Conservation (phyloP, 2,888 invertebrate genomes). For the Aphidoletes aphidimyza region DNA sequence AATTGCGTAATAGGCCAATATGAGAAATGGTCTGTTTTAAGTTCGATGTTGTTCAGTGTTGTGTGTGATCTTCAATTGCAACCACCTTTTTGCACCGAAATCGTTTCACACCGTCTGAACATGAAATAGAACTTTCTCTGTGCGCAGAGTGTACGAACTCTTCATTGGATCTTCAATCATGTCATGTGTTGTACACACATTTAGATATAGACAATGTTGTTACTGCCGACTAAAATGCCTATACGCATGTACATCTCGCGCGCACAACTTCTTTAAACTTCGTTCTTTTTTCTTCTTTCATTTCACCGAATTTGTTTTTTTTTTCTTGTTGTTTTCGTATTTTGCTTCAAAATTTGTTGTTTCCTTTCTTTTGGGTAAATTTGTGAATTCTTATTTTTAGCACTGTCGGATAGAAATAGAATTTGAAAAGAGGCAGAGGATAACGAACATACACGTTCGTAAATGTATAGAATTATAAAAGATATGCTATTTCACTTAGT, state of each 20-base stretch:
- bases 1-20: slow-evolving; percentile 6
- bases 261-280: neutral
- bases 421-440: neutral
- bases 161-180: neutral
- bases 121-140: slow-evolving; percentile 34
- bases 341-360: neutral
- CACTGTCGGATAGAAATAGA: slow-evolving; percentile 48
- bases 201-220: too few relatives aligned
- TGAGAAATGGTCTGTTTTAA: too few relatives aligned
- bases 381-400: slow-evolving; percentile 52
- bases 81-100: neutral
- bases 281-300: neutral
- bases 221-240: too few relatives aligned
- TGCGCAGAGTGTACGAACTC: neutral
- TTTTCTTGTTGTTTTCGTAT: neutral
- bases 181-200: slow-evolving; percentile 22
- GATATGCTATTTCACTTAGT: slow-evolving; percentile 5
- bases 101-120: neutral
- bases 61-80: slow-evolving; percentile 31
- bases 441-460: neutral
- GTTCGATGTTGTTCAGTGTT: too few relatives aligned
- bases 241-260: neutral
- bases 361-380: neutral
- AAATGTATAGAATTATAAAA: slow-evolving; percentile 3
- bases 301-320: neutral